Conservation (phyloP, 1,140 invertebrate genomes). For the Latrodectus geometricus region DNA sequence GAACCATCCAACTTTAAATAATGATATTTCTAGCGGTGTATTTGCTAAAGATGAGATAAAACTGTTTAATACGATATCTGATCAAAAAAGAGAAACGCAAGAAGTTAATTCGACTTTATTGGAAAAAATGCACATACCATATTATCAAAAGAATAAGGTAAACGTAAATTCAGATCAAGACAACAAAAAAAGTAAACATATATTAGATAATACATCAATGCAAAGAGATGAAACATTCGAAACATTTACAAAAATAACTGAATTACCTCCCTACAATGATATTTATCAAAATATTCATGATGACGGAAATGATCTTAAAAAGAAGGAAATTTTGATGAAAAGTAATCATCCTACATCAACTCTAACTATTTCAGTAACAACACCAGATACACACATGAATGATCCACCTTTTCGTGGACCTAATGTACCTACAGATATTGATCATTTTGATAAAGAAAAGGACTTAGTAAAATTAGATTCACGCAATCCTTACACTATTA, state of each 20-base stretch:
- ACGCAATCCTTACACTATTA: neutral
- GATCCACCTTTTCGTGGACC: slow-evolving; percentile 54
- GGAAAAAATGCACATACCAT: too few species aligned
- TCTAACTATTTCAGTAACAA: slow-evolving; percentile 18
- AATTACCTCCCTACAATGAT: neutral
- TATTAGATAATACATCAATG: neutral
- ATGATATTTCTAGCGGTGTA: too few species aligned
- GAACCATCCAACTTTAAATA: too few species aligned
- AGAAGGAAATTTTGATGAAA: slow-evolving; percentile 15
- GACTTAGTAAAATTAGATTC: slow-evolving; percentile 33
- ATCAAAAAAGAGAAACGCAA: too few species aligned
- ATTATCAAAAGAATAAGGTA: too few species aligned
- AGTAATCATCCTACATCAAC: neutral
- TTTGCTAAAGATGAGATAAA: too few species aligned
- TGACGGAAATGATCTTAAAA: neutral
- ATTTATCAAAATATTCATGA: neutral
- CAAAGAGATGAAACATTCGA: slow-evolving; percentile 30
- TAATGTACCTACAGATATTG: slow-evolving; percentile 36
- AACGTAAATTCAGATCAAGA: too few species aligned
- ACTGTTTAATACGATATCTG: too few species aligned
- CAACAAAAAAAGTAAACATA: too few species aligned
- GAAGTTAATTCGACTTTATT: too few species aligned
- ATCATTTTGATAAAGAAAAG: slow-evolving; percentile 24
- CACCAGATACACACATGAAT: slow-evolving; percentile 54
- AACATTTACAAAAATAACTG: slow-evolving; percentile 1